A percentile compares a stretch with the other conserved stretches of the same genome.
Conservation (phyloP, 2,113 vertebrate species). For the Panurus biarmicus region DNA sequence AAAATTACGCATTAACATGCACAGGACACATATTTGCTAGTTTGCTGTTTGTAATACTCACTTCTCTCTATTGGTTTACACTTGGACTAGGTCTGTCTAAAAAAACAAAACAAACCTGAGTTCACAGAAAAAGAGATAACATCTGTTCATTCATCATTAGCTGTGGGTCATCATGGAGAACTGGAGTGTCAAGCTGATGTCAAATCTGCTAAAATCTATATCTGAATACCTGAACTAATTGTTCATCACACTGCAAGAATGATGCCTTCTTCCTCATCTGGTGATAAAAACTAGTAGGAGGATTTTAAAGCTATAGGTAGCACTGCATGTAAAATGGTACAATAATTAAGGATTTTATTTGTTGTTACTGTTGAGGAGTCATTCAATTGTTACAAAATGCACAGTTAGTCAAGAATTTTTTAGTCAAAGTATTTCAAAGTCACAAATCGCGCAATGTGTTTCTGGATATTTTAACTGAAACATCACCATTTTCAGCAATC, state of each 20-base stretch:
- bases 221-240: not conserved
- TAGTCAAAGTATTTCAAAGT: not conserved
- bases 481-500: not conserved
- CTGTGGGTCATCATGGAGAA: not conserved
- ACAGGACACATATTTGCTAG: not conserved
- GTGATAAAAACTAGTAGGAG: not conserved
- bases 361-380: not conserved
- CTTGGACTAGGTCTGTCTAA: not conserved
- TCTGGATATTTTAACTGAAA: not conserved
- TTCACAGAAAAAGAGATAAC: not conserved
- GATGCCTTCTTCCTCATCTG: not conserved
- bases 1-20: not conserved
- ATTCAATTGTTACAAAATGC: not conserved
- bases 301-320: not conserved
- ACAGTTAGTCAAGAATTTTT: not conserved
- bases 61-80: not conserved
- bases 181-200: not conserved
- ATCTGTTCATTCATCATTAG: not conserved
- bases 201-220: not conserved
- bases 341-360: not conserved
- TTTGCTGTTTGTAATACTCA: not conserved
- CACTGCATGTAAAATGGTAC: not conserved
- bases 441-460: not conserved
- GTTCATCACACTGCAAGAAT: not conserved
- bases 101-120: not conserved